Base-by-base conservation (phyloP, 2,797 vertebrate species). In the Rhyacichthys aspro region DNA sequence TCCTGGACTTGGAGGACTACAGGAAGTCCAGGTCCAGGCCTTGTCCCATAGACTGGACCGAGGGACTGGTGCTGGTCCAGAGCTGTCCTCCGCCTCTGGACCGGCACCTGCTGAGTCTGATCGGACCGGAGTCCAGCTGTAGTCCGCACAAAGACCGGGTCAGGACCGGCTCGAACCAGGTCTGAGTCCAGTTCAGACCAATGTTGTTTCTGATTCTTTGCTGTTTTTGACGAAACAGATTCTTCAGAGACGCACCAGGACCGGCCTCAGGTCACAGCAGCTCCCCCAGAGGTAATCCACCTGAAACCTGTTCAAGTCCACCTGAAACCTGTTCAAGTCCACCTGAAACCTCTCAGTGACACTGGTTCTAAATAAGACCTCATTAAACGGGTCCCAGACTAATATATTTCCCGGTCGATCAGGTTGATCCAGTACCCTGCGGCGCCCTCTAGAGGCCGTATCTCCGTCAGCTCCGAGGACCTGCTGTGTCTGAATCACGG, bases 381-480 rank as follows among this genome's bases (percentile, higher is more conserved):
- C n/a, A n/a, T n/a, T n/a, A n/a, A n/a, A n/a, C n/a, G n/a, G n/a
- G n/a, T n/a, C n/a, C n/a, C n/a, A n/a, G n/a, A n/a, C n/a, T n/a
- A n/a, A n/a, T n/a, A n/a, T n/a, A n/a, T n/a, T n/a, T n/a, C n/a
- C n/a, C n/a, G n/a, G n/a, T n/a, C n/a, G n/a, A n/a, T 28, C 74
- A 98, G 96, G 85, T 88, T 99, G 88, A 94, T 99, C 79, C 94
- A 97, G 85, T 99, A 95, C 75, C 97, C 97, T 5, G 88, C 94
- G 2, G 89, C 94, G 32, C 96, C 96, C 54, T 92, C 90, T 44
- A 98, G 94, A 81, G 95, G 97, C 48, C 93, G 96, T 5, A 93
- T 98, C 78, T 90, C 94, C 11, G 95, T 98, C 60, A 96, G 94
- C 7, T 91, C 87, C 70, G 97, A 98, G 84, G 97, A 98, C 74